Base-by-base conservation (phyloP, 2,888 invertebrate species). In the Stenodera caucasica region DNA sequence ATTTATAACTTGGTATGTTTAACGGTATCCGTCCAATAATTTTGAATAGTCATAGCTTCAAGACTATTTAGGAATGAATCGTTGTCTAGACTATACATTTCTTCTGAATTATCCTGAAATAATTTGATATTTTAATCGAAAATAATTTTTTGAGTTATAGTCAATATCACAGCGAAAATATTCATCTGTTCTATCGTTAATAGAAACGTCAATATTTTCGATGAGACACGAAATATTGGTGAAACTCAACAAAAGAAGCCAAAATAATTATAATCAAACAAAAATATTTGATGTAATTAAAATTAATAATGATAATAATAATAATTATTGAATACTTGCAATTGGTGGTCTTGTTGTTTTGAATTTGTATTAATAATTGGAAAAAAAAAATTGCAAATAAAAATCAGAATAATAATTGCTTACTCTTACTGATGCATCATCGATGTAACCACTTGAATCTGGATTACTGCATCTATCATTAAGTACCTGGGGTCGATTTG, bases 21-120 rank as follows among this genome's bases (percentile, higher is more conserved):
- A 67, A 93, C 92, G 70, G 90, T 92, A 81, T 94, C 93, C 55
- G 94, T 94, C 94, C 94, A 95, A 78, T 94, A 93, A 82, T 94
- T 94, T 80, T 94, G 93, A 77, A 95, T 94, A 70, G 94, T 94
- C 92, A 94, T 94, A 69, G 94, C 93, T 82, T 95, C 95, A 72
- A 95, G 82, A 63, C 94, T 94, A 82, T 95, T 95, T 63, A 95
- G 85, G 83, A 95, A 95, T 64, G 94, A 94, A 80, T 95, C 95
- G 80, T 95, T 95, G 83, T 95, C 95, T 81, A 95, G 82, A 75
- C 94, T 95, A 82, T 94, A 94, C 92, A 95, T 93, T 82, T 95
- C 94, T 81, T 94, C 94, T 6, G 92, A 92, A 78, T 92, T 93
- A 80, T 94, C 94, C 94, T 94, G 18, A 86, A 87, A 71, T 67